Percentiles rank a stretch among this genome's conserved stretches.
Evolutionary conservation across 1,140 invertebrate genomes (phyloP).

Genomic region (Bombus sibiricus): DNA sequence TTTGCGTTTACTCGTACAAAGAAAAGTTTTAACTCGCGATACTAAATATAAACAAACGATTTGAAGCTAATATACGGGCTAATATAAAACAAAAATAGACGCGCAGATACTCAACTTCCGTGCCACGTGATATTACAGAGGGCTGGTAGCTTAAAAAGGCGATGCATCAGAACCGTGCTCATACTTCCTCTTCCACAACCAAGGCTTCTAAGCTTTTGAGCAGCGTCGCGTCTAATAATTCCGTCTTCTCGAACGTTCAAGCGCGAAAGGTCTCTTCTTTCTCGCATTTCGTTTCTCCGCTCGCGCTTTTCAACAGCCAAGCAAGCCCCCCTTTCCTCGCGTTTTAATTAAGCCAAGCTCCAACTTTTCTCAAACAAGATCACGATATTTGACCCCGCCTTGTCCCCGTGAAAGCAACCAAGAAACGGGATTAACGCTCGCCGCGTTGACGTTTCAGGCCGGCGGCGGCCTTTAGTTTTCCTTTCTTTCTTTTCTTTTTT

Average conservation of each 20-base stretch:
- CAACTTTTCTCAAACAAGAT: constrained; percentile 17
- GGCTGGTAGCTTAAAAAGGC: neutral
- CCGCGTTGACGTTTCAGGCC: constrained; percentile 1
- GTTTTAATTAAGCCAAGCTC: constrained; percentile 49
- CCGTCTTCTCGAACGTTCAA: neutral
- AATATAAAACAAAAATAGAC: neutral
- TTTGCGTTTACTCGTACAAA: too few species aligned
- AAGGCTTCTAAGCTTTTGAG: neutral
- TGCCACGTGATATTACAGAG: neutral
- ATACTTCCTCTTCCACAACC: too few species aligned
- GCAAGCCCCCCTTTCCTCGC: neutral
- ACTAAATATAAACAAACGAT: too few species aligned
- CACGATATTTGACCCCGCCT: constrained; percentile 1
- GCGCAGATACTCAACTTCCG: neutral
- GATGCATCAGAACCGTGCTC: neutral
- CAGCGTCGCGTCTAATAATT: neutral
- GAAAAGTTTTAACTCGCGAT: too few species aligned
- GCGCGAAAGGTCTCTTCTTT: neutral
- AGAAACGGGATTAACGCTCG: constrained; percentile 42
- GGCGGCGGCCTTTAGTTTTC: neutral
- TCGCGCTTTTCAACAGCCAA: neutral
- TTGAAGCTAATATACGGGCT: too few species aligned
- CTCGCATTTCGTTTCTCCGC: neutral
- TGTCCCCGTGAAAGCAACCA: neutral
- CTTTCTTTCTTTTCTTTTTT: neutral